A percentile compares a stretch with the other conserved stretches of the same genome.
Evolutionary conservation across 2,113 vertebrate species (phyloP).

Genomic region (Cinclus cinclus): DNA sequence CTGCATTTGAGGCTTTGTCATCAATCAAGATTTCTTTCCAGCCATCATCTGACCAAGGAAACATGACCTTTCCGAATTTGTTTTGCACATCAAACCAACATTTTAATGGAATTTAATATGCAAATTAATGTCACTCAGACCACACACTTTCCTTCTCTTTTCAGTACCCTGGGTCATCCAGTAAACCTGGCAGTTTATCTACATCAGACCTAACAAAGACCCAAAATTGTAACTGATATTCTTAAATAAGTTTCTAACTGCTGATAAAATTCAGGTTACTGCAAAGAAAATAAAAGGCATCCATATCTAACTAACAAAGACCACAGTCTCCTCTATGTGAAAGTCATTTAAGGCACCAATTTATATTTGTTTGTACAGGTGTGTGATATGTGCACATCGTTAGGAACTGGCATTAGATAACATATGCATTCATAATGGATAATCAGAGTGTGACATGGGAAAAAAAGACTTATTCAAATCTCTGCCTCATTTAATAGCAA

Average conservation of each 20-base stretch:
- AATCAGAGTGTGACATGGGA: neutral
- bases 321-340: neutral
- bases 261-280: neutral
- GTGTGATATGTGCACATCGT: neutral
- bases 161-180: neutral
- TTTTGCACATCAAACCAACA: neutral
- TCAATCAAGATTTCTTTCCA: neutral
- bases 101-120: neutral
- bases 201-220: neutral
- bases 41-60: neutral
- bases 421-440: neutral
- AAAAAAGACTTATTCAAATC: neutral
- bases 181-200: neutral
- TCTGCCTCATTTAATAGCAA: neutral
- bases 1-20: neutral
- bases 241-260: neutral
- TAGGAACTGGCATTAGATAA: neutral
- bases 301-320: neutral
- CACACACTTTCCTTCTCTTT: neutral
- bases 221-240: neutral
- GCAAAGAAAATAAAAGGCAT: neutral
- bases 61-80: neutral
- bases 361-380: neutral
- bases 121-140: neutral
- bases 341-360: neutral